Evolutionary conservation across 2,888 invertebrate genomes (phyloP), one percentile per base, ranked within the genome.

Genomic region (Palloptera scutellata): DNA sequence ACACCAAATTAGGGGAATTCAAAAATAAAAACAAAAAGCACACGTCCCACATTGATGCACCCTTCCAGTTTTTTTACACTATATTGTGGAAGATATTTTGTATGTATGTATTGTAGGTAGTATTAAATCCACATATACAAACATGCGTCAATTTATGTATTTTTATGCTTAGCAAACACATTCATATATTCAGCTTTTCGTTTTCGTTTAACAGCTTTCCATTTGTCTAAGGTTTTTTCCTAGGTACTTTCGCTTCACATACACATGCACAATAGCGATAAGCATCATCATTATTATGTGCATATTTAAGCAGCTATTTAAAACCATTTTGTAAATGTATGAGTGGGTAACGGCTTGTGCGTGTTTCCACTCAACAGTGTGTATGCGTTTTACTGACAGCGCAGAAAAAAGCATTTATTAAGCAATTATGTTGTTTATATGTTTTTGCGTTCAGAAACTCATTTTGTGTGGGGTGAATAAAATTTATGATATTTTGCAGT

Each of bases 391-490:
- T 30, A 75, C 78, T 76, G 58, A 54, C 54, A 54, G 20, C 54
- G 11, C 17, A 30, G 30, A 30, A 30, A 19, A 54, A 54, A 54
- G n/a, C 20, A 70, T 66, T 70, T 70, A 59, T 70, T 70, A 70
- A 68, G 66, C 68, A 70, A 64, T 70, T 68, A 68, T 70, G 68
- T 64, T 68, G 68, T 53, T 54, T 64, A 68, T 64, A 61, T 17
- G 40, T 64, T 45, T 60, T 60, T 30, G n/a, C 30, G 3, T 30
- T 30, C 30, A 30, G 30, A n/a, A n/a, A n/a, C n/a, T n/a, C 6
- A 30, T 30, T 30, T 30, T 2, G 6, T 30, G 30, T 2, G 30
- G 30, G 30, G 30, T 30, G 30, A 4, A 30, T 30, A 30, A 30
- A n/a, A 2, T 30, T 30, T 30, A 30, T 30, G 2, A 30, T 30